A percentile compares a stretch with the other conserved stretches of the same genome.
Conservation (phyloP, 2,888 invertebrate species). For the Panopea generosa region DNA sequence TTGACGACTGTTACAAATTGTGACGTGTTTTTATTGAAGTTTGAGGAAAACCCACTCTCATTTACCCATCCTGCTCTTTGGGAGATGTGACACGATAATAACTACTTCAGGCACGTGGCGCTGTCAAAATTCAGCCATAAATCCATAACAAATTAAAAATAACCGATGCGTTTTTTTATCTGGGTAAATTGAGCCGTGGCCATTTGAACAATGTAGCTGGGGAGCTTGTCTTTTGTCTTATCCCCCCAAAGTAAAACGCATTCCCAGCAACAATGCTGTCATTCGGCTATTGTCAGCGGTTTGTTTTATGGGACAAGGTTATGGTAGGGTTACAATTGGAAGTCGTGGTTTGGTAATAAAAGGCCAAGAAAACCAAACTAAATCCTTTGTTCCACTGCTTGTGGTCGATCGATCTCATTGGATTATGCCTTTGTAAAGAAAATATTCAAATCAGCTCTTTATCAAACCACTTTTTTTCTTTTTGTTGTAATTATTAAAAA, state of each 20-base stretch:
- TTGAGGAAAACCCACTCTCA: no score
- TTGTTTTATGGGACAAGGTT: no score
- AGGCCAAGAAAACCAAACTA: slow-evolving; percentile 20
- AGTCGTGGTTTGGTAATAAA: slow-evolving; percentile 7
- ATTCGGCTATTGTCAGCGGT: slow-evolving; percentile 45
- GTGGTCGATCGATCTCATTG: slow-evolving; percentile 31
- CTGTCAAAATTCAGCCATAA: slow-evolving; percentile 56
- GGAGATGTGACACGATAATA: slow-evolving; percentile 54
- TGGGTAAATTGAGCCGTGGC: slow-evolving; percentile 22
- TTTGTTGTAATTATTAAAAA: slow-evolving; percentile 13
- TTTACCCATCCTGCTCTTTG: neutral
- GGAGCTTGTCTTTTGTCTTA: slow-evolving; percentile 11
- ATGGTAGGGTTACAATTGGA: slow-evolving; percentile 10
- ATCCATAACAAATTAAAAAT: slow-evolving; percentile 44
- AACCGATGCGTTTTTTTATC: slow-evolving; percentile 19
- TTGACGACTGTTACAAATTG: no score
- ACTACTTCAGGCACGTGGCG: slow-evolving; percentile 49
- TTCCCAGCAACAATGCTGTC: slow-evolving; percentile 10
- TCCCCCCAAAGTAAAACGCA: neutral
- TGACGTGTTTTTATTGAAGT: no score
- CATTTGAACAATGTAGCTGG: neutral
- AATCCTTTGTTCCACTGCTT: slow-evolving; percentile 51
- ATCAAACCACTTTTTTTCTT: slow-evolving; percentile 39
- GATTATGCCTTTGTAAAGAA: slow-evolving; percentile 52
- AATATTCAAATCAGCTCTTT: slow-evolving; percentile 51